phyloP scores from a whole-genome alignment of 2,888 invertebrate genomes.

The Steinernema hermaphroditum region DNA sequence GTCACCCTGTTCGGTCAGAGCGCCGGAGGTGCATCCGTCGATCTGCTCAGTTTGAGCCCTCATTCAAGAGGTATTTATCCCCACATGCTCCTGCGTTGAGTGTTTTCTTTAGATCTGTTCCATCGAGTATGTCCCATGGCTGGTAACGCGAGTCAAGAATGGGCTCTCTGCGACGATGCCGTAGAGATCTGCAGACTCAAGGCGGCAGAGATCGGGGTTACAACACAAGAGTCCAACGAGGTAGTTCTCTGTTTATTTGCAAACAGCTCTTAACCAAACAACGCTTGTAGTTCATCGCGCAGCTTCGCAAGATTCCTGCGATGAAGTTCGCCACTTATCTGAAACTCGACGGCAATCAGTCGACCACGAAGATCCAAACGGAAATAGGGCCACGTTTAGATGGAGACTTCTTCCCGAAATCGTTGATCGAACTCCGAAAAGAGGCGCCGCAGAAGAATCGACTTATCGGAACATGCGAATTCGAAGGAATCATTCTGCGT shows the following conservation, averaged over 20 bases:
- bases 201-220: background rate
- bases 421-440: conserved; percentile 47
- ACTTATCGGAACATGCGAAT: conserved; percentile 55
- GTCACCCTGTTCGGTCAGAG: conserved; percentile 59
- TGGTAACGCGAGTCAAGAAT: conserved; percentile 55
- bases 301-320: background rate
- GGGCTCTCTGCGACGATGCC: conserved; percentile 42
- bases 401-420: conserved; percentile 53
- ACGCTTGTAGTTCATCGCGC: background rate
- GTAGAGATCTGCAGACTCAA: conserved; percentile 13
- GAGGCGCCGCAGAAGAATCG: conserved; percentile 54
- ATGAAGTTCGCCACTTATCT: conserved; percentile 14
- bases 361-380: background rate
- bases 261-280: no score
- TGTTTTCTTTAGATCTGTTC: conserved; percentile 48
- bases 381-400: conserved; percentile 32
- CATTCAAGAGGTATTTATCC: conserved; percentile 46
- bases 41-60: conserved; percentile 53
- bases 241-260: background rate
- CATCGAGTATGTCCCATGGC: conserved; percentile 59
- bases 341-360: background rate
- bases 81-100: no score
- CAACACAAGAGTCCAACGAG: background rate
- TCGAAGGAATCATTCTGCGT: conserved; percentile 54
- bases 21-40: conserved; percentile 55